Evolutionary conservation across 2,888 invertebrate genomes (phyloP), one percentile per base, ranked within the genome.

Genomic region (Amphipyra berbera): DNA sequence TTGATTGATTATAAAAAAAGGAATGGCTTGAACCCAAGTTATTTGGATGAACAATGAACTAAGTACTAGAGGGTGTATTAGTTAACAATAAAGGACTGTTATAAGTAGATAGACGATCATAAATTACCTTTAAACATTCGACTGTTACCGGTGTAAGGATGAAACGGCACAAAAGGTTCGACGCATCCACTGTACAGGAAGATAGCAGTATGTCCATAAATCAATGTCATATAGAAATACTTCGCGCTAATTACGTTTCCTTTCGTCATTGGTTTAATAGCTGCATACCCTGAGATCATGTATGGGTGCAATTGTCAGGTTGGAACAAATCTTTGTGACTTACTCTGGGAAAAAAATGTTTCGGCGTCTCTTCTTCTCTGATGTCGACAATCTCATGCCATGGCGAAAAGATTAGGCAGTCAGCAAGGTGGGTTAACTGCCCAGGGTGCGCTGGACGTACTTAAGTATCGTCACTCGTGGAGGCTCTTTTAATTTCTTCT

Each of bases 151-250:
- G 75, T 81, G 83, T 85, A 79, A 80, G 82, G 86, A 89, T 91
- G 90, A 91, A 82, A 82, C 82, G 80, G 90, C 90, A 86, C 54
- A 86, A 89, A 85, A 76, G 76, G 52, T 48, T 62, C 50, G 7
- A 42, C 47, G 21, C 35, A n/a, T 10, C 47, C 70, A 74, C 41
- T 3, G 42, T 45, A 21, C 38, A 78, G 42, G 27, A 41, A 46
- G 7, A 63, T 0, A 48, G 9, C 55, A 61, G 67, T 61, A 61
- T 21, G 27, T 55, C n/a, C 48, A 56, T 52, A n/a, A 46, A 54
- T 54, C 41, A 42, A 41, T 41, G 10, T 8, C 6, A 0, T 10
- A 35, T 10, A 2, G 14, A 14, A 9, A 9, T 15, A 14, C 8
- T 37, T 1, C 8, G 12, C 12, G 37, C 7, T 30, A 30, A 30